Percentiles rank a stretch among this genome's conserved stretches.
phyloP scores from a whole-genome alignment of 2,888 invertebrate genomes.

The Lithosia quadra region DNA sequence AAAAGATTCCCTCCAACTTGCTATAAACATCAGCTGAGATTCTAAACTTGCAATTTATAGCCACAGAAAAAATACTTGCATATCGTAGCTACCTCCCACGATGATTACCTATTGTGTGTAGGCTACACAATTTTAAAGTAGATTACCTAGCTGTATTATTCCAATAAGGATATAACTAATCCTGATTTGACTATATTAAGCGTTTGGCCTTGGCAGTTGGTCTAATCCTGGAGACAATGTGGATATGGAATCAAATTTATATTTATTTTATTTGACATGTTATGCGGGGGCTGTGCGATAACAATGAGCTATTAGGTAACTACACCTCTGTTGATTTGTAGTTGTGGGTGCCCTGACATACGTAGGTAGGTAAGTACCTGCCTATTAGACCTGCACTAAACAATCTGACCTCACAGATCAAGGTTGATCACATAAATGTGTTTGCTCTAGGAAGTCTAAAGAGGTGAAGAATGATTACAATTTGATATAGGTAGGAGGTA shows the following conservation, averaged over 20 bases:
- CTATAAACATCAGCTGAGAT: conserved; percentile 75
- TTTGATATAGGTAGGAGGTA: too few relatives aligned
- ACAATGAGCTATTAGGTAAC: conserved; percentile 67
- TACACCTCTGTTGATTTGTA: conserved; percentile 69
- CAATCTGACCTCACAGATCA: conserved; percentile 72
- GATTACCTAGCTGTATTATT: conserved; percentile 44
- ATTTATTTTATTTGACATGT: conserved; percentile 56
- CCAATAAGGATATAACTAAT: conserved; percentile 63
- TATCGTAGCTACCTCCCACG: conserved; percentile 39
- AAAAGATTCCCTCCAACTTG: conserved; percentile 68
- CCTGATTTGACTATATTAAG: conserved; percentile 48
- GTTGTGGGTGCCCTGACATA: conserved; percentile 68
- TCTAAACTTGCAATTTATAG: conserved; percentile 48
- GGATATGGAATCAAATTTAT: conserved; percentile 54
- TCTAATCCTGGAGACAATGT: conserved; percentile 59
- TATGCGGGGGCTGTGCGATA: conserved; percentile 63
- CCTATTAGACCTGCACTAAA: conserved; percentile 64
- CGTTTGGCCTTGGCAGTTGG: conserved; percentile 54
- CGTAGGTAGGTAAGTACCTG: not conserved
- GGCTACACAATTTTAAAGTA: conserved; percentile 34
- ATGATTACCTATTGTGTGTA: conserved; percentile 33
- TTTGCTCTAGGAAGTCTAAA: conserved; percentile 18
- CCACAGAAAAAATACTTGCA: conserved; percentile 22
- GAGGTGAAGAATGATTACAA: too few relatives aligned
- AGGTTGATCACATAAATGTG: conserved; percentile 48